Evolutionary conservation across 1,140 invertebrate species (phyloP), one percentile per base, ranked within the genome.

Genomic region (Drosophila paulistorum): DNA sequence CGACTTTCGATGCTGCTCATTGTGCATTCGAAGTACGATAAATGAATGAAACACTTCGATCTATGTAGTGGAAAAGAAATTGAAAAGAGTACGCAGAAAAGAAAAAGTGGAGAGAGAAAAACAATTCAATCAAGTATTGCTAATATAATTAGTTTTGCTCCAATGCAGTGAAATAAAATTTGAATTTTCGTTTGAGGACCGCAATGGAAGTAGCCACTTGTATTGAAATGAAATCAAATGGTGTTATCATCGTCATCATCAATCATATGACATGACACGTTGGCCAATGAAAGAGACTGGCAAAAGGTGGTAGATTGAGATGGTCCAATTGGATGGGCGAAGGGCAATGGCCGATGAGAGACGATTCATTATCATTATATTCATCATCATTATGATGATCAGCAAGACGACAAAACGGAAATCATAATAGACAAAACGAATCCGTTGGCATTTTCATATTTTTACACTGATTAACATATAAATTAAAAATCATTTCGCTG

Each of bases 401-500:
- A 77, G 69, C 74, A 77, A 69, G 33, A 51, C 69, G 39, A 73
- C 33, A 17, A 59, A 59, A 73, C 74, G 75, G 71, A 77, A 70
- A 77, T 77, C 75, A 74, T 66, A 77, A 60, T 77, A 74, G 67
- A 74, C 74, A 77, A 77, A 58, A n/a, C 20, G 13, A 58, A 14
- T 58, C 58, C 35, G 20, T 33, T 63, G 65, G 6, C 75, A 70
- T 77, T 77, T 74, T 74, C 62, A 77, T 77, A 74, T 69, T 74
- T 66, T 58, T 51, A 35, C 59, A 45, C 68, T 67, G 74, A 77
- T 79, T 79, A 79, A 77, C 77, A 79, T 79, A 77, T 77, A 79
- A 77, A 79, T 79, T 79, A 77, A 79, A 79, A 79, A 76, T 62
- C 74, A 77, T 73, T 79, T 71, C 69, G 61, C 71, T 63, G 61